These are phyloP conservation scores for Apostichopus californicus DNA, from an alignment of 35 echinoderm and acorn worm genomes.

Conservation along the genomic window DNA sequence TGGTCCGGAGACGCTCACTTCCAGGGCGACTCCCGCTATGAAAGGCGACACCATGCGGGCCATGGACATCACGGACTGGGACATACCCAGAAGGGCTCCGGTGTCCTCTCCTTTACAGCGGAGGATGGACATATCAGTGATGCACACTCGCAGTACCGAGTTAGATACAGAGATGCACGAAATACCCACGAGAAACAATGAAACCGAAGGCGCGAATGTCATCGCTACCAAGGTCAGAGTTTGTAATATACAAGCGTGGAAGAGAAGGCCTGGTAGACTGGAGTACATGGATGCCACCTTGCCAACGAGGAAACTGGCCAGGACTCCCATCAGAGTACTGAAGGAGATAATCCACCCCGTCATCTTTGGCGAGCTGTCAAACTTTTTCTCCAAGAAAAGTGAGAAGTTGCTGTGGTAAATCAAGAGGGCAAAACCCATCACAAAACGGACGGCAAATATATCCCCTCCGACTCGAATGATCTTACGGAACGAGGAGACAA, in stretches of 20 bases:
- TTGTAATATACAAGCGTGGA: slow-evolving; percentile 61
- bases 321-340: slow-evolving; percentile 51
- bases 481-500: slow-evolving; percentile 62
- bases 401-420: slow-evolving; percentile 91
- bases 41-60: slow-evolving; percentile 73
- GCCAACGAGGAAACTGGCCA: slow-evolving; percentile 68
- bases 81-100: slow-evolving; percentile 82
- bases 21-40: slow-evolving; percentile 68
- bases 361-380: slow-evolving; percentile 72
- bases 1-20: slow-evolving; percentile 64
- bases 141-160: slow-evolving; percentile 66
- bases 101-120: slow-evolving; percentile 73
- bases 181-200: slow-evolving; percentile 45
- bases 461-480: slow-evolving; percentile 63
- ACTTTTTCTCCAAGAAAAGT: slow-evolving; percentile 73
- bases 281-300: slow-evolving; percentile 62
- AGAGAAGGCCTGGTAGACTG: slow-evolving; percentile 47
- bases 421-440: slow-evolving; percentile 70
- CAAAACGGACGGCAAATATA: slow-evolving; percentile 78
- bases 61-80: slow-evolving; percentile 79
- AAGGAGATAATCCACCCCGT: slow-evolving; percentile 81
- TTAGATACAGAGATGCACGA: slow-evolving; percentile 66
- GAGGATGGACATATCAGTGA: slow-evolving; percentile 70
- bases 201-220: slow-evolving; percentile 62
- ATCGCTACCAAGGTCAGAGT: slow-evolving; percentile 51